These are phyloP conservation scores for Papilio gigon DNA, from an alignment of 2,888 invertebrate genomes.

Conservation along the genomic window DNA sequence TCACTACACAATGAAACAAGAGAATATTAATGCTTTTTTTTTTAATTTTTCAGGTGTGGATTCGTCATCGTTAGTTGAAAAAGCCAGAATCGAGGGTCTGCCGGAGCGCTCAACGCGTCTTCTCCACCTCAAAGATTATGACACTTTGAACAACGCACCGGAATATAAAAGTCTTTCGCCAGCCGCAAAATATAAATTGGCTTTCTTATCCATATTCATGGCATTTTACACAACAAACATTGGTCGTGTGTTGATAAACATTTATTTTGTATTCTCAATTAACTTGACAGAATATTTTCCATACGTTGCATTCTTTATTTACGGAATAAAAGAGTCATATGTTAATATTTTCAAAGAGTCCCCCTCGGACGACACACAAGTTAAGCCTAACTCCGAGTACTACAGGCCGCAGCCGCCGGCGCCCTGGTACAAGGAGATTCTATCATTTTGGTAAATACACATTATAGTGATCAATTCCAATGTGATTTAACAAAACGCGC, in stretches of 20 bases:
- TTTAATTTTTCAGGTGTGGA: slow-evolving; percentile 37
- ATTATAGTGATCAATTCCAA: too few species aligned
- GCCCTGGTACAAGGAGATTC: slow-evolving; percentile 44
- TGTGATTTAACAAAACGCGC: too few species aligned
- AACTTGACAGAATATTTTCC: slow-evolving; percentile 83
- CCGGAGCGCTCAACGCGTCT: slow-evolving; percentile 38
- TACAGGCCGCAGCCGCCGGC: slow-evolving; percentile 7
- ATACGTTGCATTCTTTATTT: slow-evolving; percentile 82
- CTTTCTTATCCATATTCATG: slow-evolving; percentile 2
- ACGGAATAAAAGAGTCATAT: slow-evolving; percentile 78
- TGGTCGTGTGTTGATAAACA: slow-evolving; percentile 81
- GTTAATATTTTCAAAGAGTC: slow-evolving; percentile 70
- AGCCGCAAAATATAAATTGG: slow-evolving; percentile 44
- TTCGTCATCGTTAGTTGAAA: slow-evolving; percentile 31
- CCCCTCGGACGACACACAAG: slow-evolving; percentile 44
- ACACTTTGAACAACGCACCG: slow-evolving; percentile 56
- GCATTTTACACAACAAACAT: slow-evolving; percentile 61
- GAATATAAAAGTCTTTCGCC: slow-evolving; percentile 56
- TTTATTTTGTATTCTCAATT: slow-evolving; percentile 76
- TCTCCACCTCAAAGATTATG: slow-evolving; percentile 53
- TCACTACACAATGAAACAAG: background rate
- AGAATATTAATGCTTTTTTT: background rate
- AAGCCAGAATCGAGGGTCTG: slow-evolving; percentile 43
- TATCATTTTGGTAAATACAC: slow-evolving; percentile 55
- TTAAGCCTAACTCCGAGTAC: slow-evolving; percentile 48